phyloP scores from a whole-genome alignment of 2,888 invertebrate genomes.

The Amphimallon solstitiale region DNA sequence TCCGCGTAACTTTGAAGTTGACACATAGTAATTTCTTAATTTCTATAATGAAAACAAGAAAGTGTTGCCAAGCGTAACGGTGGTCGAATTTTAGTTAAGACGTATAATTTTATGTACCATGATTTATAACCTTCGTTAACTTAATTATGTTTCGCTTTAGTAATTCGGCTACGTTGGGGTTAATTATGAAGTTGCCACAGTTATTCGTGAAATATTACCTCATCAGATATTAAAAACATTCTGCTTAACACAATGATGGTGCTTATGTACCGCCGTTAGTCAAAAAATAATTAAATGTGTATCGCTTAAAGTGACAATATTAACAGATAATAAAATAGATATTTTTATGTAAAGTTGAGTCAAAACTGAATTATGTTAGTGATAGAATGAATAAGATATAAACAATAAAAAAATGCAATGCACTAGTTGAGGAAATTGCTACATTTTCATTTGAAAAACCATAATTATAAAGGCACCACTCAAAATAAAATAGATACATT shows the following conservation, averaged over 20 bases:
- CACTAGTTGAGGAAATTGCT: no score
- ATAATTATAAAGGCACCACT: no score
- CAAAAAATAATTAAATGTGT: no score
- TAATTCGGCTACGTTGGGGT: conserved; percentile 32
- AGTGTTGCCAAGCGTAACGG: neutral
- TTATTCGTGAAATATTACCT: conserved; percentile 31
- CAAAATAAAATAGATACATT: no score
- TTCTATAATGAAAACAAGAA: neutral
- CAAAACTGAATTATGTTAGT: no score
- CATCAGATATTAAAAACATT: conserved; percentile 33
- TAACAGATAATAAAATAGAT: no score
- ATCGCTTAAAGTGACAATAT: no score
- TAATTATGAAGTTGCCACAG: conserved; percentile 32
- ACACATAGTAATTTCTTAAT: conserved; percentile 18
- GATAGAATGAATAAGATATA: no score
- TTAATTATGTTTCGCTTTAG: conserved; percentile 31
- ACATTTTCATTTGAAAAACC: no score
- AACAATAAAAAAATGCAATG: no score
- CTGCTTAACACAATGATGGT: conserved; percentile 22
- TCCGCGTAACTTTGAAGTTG: neutral
- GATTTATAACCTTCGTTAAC: conserved; percentile 33
- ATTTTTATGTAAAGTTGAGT: no score
- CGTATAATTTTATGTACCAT: conserved; percentile 31
- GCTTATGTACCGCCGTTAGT: neutral
- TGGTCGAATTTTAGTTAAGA: conserved; percentile 29